Percentiles rank a stretch among this genome's conserved stretches.
These are phyloP conservation scores for Callitettix versicolor DNA, from an alignment of 1,140 invertebrate genomes.

Conservation along the genomic window DNA sequence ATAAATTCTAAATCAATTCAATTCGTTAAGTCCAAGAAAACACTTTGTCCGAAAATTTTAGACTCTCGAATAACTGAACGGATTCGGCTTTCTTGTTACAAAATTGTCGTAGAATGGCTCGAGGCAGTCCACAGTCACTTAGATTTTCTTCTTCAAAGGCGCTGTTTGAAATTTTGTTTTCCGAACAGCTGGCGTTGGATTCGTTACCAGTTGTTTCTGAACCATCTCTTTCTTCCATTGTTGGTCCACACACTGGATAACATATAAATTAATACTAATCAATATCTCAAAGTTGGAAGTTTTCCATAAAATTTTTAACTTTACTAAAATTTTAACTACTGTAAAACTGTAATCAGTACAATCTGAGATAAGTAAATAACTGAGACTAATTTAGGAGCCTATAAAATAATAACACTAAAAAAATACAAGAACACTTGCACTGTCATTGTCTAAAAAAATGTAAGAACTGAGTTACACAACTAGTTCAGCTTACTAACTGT, in stretches of 20 bases:
- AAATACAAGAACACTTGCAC: no score
- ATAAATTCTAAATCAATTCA: no score
- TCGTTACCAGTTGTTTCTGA: background rate
- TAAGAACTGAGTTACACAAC: no score
- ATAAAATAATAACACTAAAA: no score
- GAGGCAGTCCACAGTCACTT: conserved; percentile 23
- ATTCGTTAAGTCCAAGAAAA: conserved; percentile 10
- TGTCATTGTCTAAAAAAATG: no score
- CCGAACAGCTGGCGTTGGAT: background rate
- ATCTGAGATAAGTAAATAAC: background rate
- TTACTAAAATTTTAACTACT: background rate
- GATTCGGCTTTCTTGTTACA: conserved; percentile 4
- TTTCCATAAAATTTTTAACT: no score
- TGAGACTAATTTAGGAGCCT: no score
- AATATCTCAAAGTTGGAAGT: no score
- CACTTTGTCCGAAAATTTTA: conserved; percentile 19
- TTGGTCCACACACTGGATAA: no score
- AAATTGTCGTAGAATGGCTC: conserved; percentile 17
- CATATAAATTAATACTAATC: no score
- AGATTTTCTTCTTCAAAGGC: conserved; percentile 23
- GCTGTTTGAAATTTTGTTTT: background rate
- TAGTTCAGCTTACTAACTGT: no score
- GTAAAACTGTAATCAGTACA: background rate
- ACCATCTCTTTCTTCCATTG: background rate
- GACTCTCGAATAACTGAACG: conserved; percentile 21